Evolutionary conservation across 35 echinoderm and acorn worm genomes (phyloP).

Genomic region (Amphiura filiformis): DNA sequence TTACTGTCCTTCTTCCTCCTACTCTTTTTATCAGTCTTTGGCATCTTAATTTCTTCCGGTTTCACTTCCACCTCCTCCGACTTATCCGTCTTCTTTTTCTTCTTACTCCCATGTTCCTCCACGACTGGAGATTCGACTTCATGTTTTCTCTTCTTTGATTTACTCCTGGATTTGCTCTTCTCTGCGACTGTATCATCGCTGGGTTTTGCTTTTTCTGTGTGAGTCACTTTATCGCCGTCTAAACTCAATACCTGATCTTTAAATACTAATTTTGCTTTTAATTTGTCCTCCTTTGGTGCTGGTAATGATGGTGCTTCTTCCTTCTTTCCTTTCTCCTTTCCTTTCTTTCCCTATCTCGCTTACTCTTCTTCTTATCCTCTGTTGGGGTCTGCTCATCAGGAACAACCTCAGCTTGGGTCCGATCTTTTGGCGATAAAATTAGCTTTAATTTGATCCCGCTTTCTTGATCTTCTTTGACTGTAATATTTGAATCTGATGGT

Average conservation of each 20-base stretch:
- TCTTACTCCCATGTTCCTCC: too few species aligned
- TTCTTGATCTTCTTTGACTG: slow-evolving; percentile 43
- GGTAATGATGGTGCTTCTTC: not conserved
- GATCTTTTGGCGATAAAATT: slow-evolving; percentile 45
- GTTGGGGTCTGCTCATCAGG: not conserved
- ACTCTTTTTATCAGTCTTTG: too few species aligned
- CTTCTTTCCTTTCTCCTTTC: slow-evolving; percentile 13
- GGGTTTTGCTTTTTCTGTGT: not conserved
- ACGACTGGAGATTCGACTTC: too few species aligned
- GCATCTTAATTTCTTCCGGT: slow-evolving; percentile 21
- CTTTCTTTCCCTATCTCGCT: not conserved
- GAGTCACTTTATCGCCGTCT: slow-evolving; percentile 23
- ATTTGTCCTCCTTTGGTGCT: slow-evolving; percentile 9
- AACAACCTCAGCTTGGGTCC: not conserved
- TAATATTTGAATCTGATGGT: slow-evolving; percentile 8
- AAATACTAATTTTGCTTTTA: slow-evolving; percentile 46
- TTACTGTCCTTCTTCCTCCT: slow-evolving; percentile 38
- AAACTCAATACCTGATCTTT: slow-evolving; percentile 27
- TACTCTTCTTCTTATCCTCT: not conserved
- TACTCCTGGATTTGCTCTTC: slow-evolving; percentile 31
- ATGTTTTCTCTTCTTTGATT: slow-evolving; percentile 49
- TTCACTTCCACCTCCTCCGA: not conserved
- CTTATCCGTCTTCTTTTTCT: too few species aligned
- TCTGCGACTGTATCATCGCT: too few species aligned
- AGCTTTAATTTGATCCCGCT: slow-evolving; percentile 51